Base-by-base conservation (phyloP, 2,888 invertebrate genomes). In the Ferdinandea cuprea region DNA sequence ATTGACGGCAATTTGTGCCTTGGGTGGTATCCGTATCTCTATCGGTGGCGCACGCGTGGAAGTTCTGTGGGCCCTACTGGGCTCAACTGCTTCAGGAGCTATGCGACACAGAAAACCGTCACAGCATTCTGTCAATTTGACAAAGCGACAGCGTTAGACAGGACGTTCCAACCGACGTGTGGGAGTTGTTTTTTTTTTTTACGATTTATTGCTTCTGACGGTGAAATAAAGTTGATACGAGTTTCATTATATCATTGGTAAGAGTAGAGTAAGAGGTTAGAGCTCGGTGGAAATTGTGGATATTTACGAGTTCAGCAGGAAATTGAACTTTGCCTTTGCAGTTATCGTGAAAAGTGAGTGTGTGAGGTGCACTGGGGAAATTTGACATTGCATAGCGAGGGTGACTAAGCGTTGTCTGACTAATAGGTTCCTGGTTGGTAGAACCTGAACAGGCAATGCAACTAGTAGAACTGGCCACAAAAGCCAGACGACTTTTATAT, bases 11-110 rank as follows among this genome's bases (percentile, higher is more conserved):
- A 32, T 30, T 15, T 40, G 50, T 25, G n/a, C 5, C 21, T 44
- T 52, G 74, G 73, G 54, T 68, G 73, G 66, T 73, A 79, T 73
- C 66, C 42, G 61, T 73, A 79, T 73, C 66, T 48, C 37, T n/a
- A 15, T 37, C 37, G 1, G 2, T 9, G 15, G 15, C 61, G 52
- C 65, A 42, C 44, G 78, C 52, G 65, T 66, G 78, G 73, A 78
- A 78, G 79, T 66, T 79, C 73, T 54, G 37, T 79, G 79, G 65
- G 73, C 66, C 66, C 79, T 79, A 73, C 59, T 73, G 79, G 66
- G 44, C 40, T 61, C 44, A 74, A 79, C 79, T 79, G 74, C 68
- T 79, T 74, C 79, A 74, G 79, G 61, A 79, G 79, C 79, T 61
- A 61, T 37, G 59, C 74, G 63, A 28, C 58, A 52, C 40, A 37